Evolutionary conservation across 2,888 invertebrate genomes (phyloP).

Genomic region (Mimachlamys varia): DNA sequence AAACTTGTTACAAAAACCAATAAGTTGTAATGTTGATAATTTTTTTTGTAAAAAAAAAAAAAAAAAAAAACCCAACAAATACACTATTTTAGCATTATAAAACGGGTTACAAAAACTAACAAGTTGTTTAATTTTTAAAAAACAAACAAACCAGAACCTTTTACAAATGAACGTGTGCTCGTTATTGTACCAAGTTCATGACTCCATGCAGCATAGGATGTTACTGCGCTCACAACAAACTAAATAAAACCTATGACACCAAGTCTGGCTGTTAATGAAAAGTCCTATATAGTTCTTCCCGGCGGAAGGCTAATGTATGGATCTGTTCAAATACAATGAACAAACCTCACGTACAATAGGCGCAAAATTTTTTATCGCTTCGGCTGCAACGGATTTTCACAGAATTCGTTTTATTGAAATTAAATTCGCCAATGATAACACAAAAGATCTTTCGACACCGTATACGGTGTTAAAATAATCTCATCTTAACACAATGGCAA

Average conservation of each 20-base stretch:
- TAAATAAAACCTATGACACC: not conserved
- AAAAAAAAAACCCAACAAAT: too few relatives aligned
- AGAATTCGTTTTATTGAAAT: not conserved
- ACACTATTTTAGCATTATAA: too few relatives aligned
- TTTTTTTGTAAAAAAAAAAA: too few relatives aligned
- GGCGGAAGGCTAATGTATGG: not conserved
- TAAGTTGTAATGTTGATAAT: too few relatives aligned
- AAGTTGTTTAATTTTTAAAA: too few relatives aligned
- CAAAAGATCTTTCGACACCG: not conserved
- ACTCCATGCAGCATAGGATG: not conserved
- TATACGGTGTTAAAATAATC: not conserved
- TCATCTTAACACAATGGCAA: not conserved
- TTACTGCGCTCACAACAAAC: not conserved
- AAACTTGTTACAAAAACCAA: too few relatives aligned
- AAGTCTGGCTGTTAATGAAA: not conserved
- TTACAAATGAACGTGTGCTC: not conserved
- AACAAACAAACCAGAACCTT: too few relatives aligned
- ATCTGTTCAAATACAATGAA: not conserved
- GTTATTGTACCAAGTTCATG: not conserved
- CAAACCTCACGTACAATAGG: not conserved
- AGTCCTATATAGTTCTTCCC: not conserved
- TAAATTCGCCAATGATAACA: not conserved
- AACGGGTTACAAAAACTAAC: too few relatives aligned
- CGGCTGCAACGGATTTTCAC: not conserved
- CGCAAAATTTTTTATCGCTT: not conserved